Evolutionary conservation across 2,113 vertebrate species (phyloP), one percentile per base, ranked within the genome.

Genomic region (Sander lucioperca): DNA sequence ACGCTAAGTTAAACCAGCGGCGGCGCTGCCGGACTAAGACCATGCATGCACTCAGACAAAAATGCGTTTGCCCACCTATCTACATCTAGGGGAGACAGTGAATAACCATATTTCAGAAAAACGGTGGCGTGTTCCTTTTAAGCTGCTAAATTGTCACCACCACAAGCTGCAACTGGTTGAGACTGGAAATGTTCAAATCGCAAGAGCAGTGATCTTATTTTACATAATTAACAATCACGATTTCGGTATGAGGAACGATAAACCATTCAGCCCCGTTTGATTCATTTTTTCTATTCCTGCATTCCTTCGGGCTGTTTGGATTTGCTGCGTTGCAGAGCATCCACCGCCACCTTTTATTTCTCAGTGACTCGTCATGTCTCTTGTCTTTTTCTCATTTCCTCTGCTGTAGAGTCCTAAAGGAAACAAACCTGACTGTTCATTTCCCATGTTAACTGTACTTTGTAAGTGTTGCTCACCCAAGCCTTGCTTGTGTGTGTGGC

Each of bases 371-470:
- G 88, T 86, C 85, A 33, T 85, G 93, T 94, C 92, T 91, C 95
- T 94, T 77, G 95, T 95, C 95, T 94, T 88, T 94, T 88, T 95
- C 85, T 91, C 95, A 92, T 97, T 91, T 90, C 94, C 83, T 95
- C 95, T 95, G 93, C 91, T 95, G 84, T 97, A 98, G 97, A 97
- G 96, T 97, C 97, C 96, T 99, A 98, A 98, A 96, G 96, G 96
- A 95, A 88, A 96, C 96, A 94, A 91, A 94, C 90, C 88, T 94
- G 96, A 94, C 94, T 95, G 95, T 97, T 96, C 95, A 93, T 97
- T 97, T 95, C 96, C 95, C 88, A 91, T 97, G 96, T 91, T 91
- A 96, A 91, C 94, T 96, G 95, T 96, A 96, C 96, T 97, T 97
- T 98, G 97, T 98, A 98, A 98, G 97, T 98, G 93, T 91, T 91